phyloP scores from a whole-genome alignment of 2,797 vertebrate species.

The Coregonus suidteri region DNA sequence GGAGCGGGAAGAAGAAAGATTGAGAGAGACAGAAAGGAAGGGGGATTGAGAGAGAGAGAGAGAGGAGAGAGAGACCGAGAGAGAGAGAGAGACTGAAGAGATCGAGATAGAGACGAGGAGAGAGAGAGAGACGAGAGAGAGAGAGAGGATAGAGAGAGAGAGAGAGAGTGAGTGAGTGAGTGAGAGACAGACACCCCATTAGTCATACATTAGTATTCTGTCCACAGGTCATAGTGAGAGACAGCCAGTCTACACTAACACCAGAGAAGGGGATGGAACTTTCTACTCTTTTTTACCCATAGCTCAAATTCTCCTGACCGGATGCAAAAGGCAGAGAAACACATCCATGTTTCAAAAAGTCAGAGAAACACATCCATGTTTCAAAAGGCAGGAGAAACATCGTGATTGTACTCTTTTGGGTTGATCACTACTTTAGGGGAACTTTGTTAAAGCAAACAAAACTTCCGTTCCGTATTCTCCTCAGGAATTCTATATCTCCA shows the following conservation, averaged over 20 bases:
- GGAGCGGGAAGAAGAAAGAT: slow-evolving; percentile 23
- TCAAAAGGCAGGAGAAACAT: slow-evolving; percentile 7
- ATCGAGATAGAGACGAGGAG: no score
- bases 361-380: no score
- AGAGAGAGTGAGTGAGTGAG: slow-evolving; percentile 21
- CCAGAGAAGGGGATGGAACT: slow-evolving; percentile 57
- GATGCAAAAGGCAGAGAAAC: slow-evolving; percentile 42
- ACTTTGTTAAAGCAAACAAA: no score
- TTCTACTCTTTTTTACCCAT: slow-evolving; percentile 49
- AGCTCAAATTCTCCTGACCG: slow-evolving; percentile 68
- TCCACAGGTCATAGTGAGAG: slow-evolving; percentile 63
- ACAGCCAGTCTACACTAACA: slow-evolving; percentile 74
- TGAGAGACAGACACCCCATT: slow-evolving; percentile 36
- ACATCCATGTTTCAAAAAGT: slow-evolving; percentile 4
- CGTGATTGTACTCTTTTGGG: no score
- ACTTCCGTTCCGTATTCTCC: slow-evolving; percentile 54
- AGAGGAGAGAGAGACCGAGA: neutral
- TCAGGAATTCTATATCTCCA: slow-evolving; percentile 12
- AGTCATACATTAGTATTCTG: slow-evolving; percentile 71
- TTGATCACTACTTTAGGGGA: no score
- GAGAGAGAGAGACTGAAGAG: no score
- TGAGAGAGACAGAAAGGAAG: neutral
- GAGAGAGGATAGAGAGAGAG: slow-evolving; percentile 29
- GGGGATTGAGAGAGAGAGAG: slow-evolving; percentile 11
- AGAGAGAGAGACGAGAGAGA: slow-evolving; percentile 22